Evolutionary conservation across 2,797 vertebrate species (phyloP).

Genomic region (Semotilus atromaculatus): DNA sequence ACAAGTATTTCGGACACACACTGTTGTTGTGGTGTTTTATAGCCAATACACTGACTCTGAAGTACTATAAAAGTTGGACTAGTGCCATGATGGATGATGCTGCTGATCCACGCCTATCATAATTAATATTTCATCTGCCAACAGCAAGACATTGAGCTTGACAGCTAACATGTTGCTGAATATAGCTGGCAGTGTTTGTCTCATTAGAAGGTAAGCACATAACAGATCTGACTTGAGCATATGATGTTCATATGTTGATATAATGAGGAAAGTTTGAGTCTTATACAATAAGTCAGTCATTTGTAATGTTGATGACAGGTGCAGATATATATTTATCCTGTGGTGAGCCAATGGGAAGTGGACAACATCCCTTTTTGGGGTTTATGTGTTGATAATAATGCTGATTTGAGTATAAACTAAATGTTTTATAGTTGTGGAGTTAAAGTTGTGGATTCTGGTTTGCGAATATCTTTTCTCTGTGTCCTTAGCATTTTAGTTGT

Average conservation of each 20-base stretch:
- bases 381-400: neutral
- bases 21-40: neutral
- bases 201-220: too few relatives aligned
- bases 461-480: neutral
- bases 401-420: neutral
- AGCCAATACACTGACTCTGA: neutral
- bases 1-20: neutral
- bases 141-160: neutral
- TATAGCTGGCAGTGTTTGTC: neutral
- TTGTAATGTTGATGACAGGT: neutral
- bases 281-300: neutral
- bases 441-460: neutral
- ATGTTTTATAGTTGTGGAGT: too few relatives aligned
- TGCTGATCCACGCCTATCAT: neutral
- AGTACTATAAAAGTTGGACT: neutral
- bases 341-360: neutral
- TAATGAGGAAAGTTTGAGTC: neutral
- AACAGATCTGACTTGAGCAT: neutral
- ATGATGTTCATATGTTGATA: neutral
- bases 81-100: neutral
- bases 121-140: conserved; percentile 5
- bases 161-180: neutral
- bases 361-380: neutral
- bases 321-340: neutral
- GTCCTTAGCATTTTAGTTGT: neutral